Percentiles rank a stretch among this genome's conserved stretches.
These are phyloP conservation scores for Myotis myotis DNA, from an alignment of 2,797 vertebrate genomes.

Conservation along the genomic window DNA sequence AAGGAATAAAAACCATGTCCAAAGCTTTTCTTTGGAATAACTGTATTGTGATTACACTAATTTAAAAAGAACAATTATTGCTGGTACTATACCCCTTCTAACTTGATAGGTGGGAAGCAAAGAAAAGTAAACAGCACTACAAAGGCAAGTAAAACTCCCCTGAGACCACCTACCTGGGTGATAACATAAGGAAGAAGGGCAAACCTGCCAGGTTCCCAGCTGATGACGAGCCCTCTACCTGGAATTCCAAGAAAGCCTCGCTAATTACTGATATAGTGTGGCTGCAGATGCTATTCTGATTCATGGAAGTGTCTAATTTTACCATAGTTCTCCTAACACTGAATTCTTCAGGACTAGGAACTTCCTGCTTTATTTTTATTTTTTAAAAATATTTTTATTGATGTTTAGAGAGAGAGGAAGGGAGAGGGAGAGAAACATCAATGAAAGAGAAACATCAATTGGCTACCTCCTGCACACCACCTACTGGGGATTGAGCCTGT, in stretches of 20 bases:
- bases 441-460: not conserved
- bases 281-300: slow-evolving; percentile 56
- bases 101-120: not conserved
- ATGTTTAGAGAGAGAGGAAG: not conserved
- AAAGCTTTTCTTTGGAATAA: slow-evolving; percentile 17
- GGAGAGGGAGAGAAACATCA: not conserved
- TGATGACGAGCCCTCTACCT: slow-evolving; percentile 21
- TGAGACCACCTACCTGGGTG: slow-evolving; percentile 10
- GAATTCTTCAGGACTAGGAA: slow-evolving; percentile 46
- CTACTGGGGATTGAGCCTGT: not conserved
- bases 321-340: slow-evolving; percentile 35
- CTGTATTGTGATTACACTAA: not conserved
- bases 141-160: not conserved
- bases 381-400: not conserved
- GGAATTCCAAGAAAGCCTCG: slow-evolving; percentile 45
- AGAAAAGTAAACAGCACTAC: not conserved
- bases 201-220: slow-evolving; percentile 28
- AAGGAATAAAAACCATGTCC: not conserved
- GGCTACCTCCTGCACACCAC: not conserved
- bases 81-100: not conserved
- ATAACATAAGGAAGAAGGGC: not conserved
- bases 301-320: slow-evolving; percentile 61
- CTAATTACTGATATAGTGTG: slow-evolving; percentile 38
- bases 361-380: slow-evolving; percentile 9
- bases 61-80: not conserved